phyloP scores from a whole-genome alignment of 2,113 vertebrate genomes.

The Mormoops blainvillei region DNA sequence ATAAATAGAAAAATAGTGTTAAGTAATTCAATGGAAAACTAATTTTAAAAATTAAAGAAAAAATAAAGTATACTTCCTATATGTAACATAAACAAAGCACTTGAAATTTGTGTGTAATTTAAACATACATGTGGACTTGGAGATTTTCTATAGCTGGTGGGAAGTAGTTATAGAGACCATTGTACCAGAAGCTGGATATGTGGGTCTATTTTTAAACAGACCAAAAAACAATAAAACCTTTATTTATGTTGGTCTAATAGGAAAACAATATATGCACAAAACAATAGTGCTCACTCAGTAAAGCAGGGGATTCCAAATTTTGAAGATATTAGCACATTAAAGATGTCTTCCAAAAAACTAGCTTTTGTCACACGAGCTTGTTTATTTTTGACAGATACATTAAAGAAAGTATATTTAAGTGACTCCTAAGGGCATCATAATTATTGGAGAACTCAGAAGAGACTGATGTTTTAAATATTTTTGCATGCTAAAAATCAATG shows the following conservation, averaged over 20 bases:
- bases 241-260: background rate
- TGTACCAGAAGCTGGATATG: conserved; percentile 24
- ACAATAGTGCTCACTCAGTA: background rate
- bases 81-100: background rate
- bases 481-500: background rate
- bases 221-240: background rate
- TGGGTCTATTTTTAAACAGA: conserved; percentile 31
- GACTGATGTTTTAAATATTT: background rate
- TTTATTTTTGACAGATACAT: background rate
- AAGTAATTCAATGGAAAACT: background rate
- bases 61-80: background rate
- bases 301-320: background rate
- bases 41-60: background rate
- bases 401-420: background rate
- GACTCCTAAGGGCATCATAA: background rate
- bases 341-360: background rate
- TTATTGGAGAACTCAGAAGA: background rate
- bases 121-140: background rate
- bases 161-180: conserved; percentile 17
- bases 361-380: background rate
- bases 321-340: background rate
- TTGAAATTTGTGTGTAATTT: background rate
- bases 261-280: background rate
- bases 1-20: background rate
- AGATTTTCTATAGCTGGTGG: conserved; percentile 36